Percentiles rank a stretch among this genome's conserved stretches.
These are phyloP conservation scores for Gibbula magus DNA, from an alignment of 2,888 invertebrate genomes.

Conservation along the genomic window DNA sequence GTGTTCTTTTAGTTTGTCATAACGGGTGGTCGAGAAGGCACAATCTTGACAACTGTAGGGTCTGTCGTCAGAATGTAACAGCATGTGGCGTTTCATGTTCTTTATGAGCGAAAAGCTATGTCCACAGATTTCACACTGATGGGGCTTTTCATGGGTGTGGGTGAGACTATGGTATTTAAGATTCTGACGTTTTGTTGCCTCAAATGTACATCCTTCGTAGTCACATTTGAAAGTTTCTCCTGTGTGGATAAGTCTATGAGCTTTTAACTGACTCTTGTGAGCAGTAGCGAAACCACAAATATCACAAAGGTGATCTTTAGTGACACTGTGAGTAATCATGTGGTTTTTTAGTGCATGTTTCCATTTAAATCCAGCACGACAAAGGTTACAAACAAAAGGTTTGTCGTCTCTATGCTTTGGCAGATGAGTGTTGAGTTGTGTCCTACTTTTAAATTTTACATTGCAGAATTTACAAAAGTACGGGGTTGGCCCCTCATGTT, in stretches of 20 bases:
- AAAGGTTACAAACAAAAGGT: constrained; percentile 78
- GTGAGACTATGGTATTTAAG: constrained; percentile 78
- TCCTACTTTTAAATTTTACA: constrained; percentile 77
- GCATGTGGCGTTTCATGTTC: constrained; percentile 76
- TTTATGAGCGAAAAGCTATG: constrained; percentile 79
- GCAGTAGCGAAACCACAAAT: constrained; percentile 79
- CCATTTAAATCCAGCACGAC: constrained; percentile 79
- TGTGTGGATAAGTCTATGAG: constrained; percentile 78
- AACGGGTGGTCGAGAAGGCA: constrained; percentile 77
- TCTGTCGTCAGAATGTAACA: constrained; percentile 67
- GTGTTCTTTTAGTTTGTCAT: constrained; percentile 79
- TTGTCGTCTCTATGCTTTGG: constrained; percentile 79
- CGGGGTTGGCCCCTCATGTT: constrained; percentile 77
- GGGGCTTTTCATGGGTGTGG: constrained; percentile 78
- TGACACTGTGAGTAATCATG: constrained; percentile 76
- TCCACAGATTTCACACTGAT: constrained; percentile 80
- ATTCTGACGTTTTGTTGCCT: constrained; percentile 78
- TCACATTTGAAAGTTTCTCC: constrained; percentile 78
- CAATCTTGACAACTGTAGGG: constrained; percentile 75
- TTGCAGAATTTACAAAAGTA: constrained; percentile 79
- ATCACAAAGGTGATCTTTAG: constrained; percentile 79
- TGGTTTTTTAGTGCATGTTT: constrained; percentile 78
- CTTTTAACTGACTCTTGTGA: constrained; percentile 78
- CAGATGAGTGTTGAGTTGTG: constrained; percentile 77
- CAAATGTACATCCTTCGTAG: constrained; percentile 75